These are phyloP conservation scores for Coccyzus lansbergi DNA, from an alignment of 2,797 vertebrate species.

Conservation along the genomic window DNA sequence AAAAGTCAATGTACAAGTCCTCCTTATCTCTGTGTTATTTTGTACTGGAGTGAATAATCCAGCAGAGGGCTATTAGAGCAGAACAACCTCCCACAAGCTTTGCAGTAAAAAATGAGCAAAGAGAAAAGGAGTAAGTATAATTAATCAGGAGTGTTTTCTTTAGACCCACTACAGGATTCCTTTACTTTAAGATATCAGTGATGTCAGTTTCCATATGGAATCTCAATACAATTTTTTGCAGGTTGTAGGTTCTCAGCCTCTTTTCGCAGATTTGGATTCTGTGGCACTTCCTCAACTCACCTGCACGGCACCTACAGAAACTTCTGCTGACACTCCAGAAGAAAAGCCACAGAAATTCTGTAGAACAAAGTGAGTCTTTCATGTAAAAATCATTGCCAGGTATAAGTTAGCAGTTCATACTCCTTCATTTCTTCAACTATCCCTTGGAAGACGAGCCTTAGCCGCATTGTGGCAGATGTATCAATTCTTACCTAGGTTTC, in stretches of 20 bases:
- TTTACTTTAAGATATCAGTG: not conserved
- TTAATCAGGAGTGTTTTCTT: not conserved
- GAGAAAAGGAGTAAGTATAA: not conserved
- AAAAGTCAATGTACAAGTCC: not conserved
- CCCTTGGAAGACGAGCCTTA: not conserved
- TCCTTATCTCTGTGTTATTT: not conserved
- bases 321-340: not conserved
- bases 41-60: not conserved
- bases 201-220: not conserved
- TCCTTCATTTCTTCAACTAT: not conserved
- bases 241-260: not conserved
- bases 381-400: not conserved
- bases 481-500: not conserved
- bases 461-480: not conserved
- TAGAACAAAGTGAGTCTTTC: not conserved
- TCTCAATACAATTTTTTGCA: not conserved
- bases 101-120: not conserved
- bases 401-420: not conserved
- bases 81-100: not conserved
- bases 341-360: not conserved
- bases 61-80: not conserved
- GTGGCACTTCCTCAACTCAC: not conserved
- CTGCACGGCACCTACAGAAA: not conserved
- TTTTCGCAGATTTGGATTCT: not conserved
- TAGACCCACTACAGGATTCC: not conserved